Evolutionary conservation across 2,797 vertebrate species (phyloP), one percentile per base, ranked within the genome.

Genomic region (Pseudochaenichthys georgianus): DNA sequence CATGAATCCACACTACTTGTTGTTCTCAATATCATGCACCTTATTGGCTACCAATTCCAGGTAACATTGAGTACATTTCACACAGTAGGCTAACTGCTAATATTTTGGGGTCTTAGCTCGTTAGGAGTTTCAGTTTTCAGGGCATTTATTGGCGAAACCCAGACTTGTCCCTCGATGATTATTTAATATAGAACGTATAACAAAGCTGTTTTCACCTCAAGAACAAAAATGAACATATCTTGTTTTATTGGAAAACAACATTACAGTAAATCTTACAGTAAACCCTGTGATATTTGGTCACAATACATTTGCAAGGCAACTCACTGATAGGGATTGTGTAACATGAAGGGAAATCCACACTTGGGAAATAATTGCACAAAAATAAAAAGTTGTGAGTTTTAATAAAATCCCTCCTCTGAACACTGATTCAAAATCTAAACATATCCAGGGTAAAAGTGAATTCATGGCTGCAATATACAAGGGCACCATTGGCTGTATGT

Each of bases 401-500:
- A 60, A 85, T 55, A 75, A 52, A 53, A 80, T 48, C 68, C 77
- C 68, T 74, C n/a, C 65, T 70, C 45, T 74, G 15, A 78, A 84
- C 73, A 82, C 57, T 61, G 60, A 68, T 43, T 85, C 16, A 66
- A 64, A 78, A 73, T 83, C 65, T 19, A 58, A 83, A 78, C 47
- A 78, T 38, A 65, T 71, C 54, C 38, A 78, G 31, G 60, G 19
- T 46, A 58, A 73, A 77, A 66, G 58, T 81, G 61, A 77, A 69
- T 84, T 46, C 77, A 73, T 48, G 61, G 48, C 63, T 76, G 58
- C 50, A 81, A 57, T 87, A 80, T 84, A 82, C 87, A 90, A 90
- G 89, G 88, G 89, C 89, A 91, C 89, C 48, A 15, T 84, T 79
- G 89, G 88, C 51, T 82, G 73, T 87, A 55, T 78, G 74, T 41